Conservation (phyloP, 2,888 invertebrate species). For the Nycteola revayana region DNA sequence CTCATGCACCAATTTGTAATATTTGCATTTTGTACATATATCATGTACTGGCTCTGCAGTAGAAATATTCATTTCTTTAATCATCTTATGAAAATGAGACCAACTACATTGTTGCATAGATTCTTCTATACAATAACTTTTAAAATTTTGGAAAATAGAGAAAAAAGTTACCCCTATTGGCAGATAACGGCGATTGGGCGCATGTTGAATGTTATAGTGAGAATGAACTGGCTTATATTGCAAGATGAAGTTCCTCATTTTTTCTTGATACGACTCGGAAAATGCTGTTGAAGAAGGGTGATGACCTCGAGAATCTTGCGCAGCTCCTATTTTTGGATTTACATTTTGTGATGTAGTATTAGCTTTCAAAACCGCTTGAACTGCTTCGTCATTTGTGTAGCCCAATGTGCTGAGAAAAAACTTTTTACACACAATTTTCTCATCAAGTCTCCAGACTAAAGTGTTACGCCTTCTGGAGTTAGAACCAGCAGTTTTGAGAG, state of each 20-base stretch:
- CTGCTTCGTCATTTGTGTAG: slow-evolving; percentile 6
- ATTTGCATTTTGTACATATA: slow-evolving; percentile 15
- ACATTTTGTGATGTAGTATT: neutral
- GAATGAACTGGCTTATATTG: slow-evolving; percentile 11
- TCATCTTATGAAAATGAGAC: neutral
- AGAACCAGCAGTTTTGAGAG: slow-evolving; percentile 1
- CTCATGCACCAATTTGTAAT: slow-evolving; percentile 13
- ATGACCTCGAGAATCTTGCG: slow-evolving; percentile 12
- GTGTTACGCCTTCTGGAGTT: slow-evolving; percentile 6
- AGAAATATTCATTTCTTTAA: slow-evolving; percentile 1
- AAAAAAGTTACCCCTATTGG: slow-evolving; percentile 9
- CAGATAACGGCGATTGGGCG: slow-evolving; percentile 14
- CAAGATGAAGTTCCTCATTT: slow-evolving; percentile 9
- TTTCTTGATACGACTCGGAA: slow-evolving; percentile 10
- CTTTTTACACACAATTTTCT: neutral
- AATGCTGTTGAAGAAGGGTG: slow-evolving; percentile 11
- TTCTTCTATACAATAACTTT: slow-evolving; percentile 9
- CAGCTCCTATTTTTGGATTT: slow-evolving; percentile 4
- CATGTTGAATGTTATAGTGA: slow-evolving; percentile 14
- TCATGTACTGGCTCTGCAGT: slow-evolving; percentile 13
- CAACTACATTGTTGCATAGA: neutral
- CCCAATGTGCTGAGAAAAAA: slow-evolving; percentile 5
- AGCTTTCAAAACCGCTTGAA: neutral
- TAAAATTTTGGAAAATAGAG: slow-evolving; percentile 10
- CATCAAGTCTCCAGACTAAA: neutral